Evolutionary conservation across 2,113 vertebrate genomes (phyloP).

Genomic region (Laticauda colubrina): DNA sequence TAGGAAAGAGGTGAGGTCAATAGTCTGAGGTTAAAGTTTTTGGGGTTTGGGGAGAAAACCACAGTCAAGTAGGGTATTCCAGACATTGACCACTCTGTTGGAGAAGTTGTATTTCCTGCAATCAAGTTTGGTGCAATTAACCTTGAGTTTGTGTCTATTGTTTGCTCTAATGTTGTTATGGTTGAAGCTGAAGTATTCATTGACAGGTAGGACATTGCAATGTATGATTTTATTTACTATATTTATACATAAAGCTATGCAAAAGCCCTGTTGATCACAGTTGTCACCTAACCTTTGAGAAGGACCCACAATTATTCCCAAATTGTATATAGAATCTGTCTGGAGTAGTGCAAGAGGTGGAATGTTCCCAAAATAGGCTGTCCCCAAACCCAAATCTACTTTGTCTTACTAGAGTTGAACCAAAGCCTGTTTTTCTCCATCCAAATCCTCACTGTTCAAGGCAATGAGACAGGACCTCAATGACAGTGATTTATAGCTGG

Average conservation of each 20-base stretch:
- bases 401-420: neutral
- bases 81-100: too few species aligned
- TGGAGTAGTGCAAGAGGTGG: neutral
- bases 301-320: neutral
- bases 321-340: neutral
- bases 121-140: too few species aligned
- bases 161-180: too few species aligned
- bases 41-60: too few species aligned
- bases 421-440: neutral
- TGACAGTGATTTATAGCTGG: neutral
- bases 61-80: too few species aligned
- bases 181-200: too few species aligned
- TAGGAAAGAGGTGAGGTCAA: too few species aligned
- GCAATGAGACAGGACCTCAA: neutral
- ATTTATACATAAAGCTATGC: neutral
- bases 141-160: too few species aligned
- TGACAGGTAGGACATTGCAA: too few species aligned
- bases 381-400: neutral
- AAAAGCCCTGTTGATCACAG: neutral
- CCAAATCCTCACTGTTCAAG: neutral
- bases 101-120: too few species aligned
- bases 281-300: neutral
- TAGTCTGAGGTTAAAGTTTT: too few species aligned
- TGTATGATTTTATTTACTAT: too few species aligned
- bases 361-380: neutral